A percentile compares a stretch with the other conserved stretches of the same genome.
Conservation (phyloP, 2,888 invertebrate species). For the Cantharis rustica region DNA sequence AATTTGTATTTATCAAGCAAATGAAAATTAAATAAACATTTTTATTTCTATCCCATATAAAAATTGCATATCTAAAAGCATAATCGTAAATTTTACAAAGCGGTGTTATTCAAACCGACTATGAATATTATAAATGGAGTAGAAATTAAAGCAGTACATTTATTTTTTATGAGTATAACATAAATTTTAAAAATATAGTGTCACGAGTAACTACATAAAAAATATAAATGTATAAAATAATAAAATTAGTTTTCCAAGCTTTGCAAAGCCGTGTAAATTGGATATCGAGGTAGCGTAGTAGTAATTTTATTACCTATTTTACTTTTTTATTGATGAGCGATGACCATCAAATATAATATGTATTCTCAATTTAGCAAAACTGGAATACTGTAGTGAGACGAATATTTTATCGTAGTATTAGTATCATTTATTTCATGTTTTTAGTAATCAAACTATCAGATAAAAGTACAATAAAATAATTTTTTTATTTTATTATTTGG, state of each 20-base stretch:
- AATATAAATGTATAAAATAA: not conserved
- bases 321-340: not conserved
- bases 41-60: not conserved
- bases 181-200: not conserved
- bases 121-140: not conserved
- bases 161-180: not conserved
- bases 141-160: not conserved
- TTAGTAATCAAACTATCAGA: not conserved
- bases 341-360: too few species aligned
- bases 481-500: not conserved
- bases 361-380: not conserved
- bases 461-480: not conserved
- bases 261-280: not conserved
- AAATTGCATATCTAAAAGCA: not conserved
- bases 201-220: not conserved
- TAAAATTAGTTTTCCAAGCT: not conserved
- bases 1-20: not conserved
- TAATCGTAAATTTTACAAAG: not conserved
- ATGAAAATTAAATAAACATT: not conserved
- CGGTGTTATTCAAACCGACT: not conserved
- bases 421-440: not conserved
- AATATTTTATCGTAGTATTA: not conserved
- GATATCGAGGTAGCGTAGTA: not conserved
- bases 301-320: not conserved
- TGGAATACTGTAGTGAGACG: not conserved